Conservation (phyloP, 2,797 vertebrate genomes). For the Sebastes goodei region DNA sequence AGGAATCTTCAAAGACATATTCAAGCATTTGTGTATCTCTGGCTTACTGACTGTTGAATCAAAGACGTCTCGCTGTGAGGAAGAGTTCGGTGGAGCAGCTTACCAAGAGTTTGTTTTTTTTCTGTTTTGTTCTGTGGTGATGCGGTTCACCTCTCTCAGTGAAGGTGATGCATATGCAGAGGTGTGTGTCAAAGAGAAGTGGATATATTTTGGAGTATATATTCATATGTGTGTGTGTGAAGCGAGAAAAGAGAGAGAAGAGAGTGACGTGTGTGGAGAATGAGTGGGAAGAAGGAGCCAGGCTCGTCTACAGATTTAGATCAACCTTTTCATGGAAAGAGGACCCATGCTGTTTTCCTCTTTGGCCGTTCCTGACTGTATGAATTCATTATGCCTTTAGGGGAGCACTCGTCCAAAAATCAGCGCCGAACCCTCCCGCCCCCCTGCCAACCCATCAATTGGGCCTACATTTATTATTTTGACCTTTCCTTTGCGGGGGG, state of each 20-base stretch:
- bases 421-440: conserved; percentile 51
- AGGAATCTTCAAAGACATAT: conserved; percentile 40
- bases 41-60: conserved; percentile 11
- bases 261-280: conserved; percentile 50
- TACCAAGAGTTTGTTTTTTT: conserved; percentile 39
- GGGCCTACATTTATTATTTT: conserved; percentile 89
- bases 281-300: conserved; percentile 67
- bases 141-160: conserved; percentile 24
- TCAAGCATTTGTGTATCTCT: conserved; percentile 9
- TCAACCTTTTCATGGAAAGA: conserved; percentile 76
- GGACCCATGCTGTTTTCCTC: conserved; percentile 75
- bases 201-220: conserved; percentile 2
- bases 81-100: conserved; percentile 48
- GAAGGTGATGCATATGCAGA: conserved; percentile 27
- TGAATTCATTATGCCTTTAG: conserved; percentile 82
- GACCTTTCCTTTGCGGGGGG: conserved; percentile 83
- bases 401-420: conserved; percentile 75
- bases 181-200: background rate
- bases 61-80: conserved; percentile 13
- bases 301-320: conserved; percentile 73
- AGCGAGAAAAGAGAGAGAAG: conserved; percentile 1
- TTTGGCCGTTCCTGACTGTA: conserved; percentile 79
- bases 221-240: background rate
- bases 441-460: conserved; percentile 80
- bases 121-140: conserved; percentile 46